A percentile compares a stretch with the other conserved stretches of the same genome.
Evolutionary conservation across 2,888 invertebrate species (phyloP).

Genomic region (Catocala nupta): DNA sequence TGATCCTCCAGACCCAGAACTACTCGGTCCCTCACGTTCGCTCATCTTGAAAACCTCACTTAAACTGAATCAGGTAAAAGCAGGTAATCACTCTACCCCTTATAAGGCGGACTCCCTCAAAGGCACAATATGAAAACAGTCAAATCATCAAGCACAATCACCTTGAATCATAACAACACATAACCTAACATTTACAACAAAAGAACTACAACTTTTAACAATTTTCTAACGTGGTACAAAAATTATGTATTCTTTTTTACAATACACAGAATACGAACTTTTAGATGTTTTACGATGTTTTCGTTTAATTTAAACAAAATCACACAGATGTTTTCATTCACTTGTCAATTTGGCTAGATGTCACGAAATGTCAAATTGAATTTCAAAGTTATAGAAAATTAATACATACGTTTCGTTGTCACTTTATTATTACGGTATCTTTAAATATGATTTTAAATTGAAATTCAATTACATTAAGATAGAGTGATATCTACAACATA

Average conservation of each 20-base stretch:
- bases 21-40: constrained; percentile 73
- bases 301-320: constrained; percentile 50
- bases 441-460: too few relatives aligned
- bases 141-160: constrained; percentile 68
- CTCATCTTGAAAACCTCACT: constrained; percentile 67
- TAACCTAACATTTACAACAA: constrained; percentile 73
- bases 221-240: constrained; percentile 25
- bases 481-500: too few relatives aligned
- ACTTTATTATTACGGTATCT: too few relatives aligned
- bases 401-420: not conserved
- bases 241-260: constrained; percentile 21
- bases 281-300: constrained; percentile 32
- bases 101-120: constrained; percentile 69
- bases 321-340: constrained; percentile 69
- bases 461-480: too few relatives aligned
- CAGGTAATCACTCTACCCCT: constrained; percentile 65
- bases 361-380: constrained; percentile 23
- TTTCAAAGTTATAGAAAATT: not conserved
- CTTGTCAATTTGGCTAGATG: constrained; percentile 78
- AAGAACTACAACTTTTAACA: constrained; percentile 39
- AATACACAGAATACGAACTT: constrained; percentile 28
- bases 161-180: constrained; percentile 73
- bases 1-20: constrained; percentile 65
- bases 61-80: constrained; percentile 57
- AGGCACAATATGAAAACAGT: constrained; percentile 67